phyloP scores from a whole-genome alignment of 2,888 invertebrate species.

The Girardia tigrina region DNA sequence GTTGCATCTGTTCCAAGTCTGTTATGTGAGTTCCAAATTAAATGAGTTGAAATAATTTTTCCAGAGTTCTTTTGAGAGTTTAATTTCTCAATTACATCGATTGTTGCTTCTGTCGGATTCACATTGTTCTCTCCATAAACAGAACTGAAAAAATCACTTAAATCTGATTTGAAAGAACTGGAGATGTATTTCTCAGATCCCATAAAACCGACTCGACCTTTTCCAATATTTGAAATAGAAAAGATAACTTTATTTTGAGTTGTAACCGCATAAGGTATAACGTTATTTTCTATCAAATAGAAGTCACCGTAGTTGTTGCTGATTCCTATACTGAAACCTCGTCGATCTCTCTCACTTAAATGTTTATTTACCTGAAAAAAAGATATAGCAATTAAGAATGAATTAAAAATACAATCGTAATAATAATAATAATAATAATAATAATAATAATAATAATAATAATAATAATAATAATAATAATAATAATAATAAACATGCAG shows the following conservation, averaged over 20 bases:
- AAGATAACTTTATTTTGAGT: not conserved
- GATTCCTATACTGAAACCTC: not conserved
- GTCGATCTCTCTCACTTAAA: not conserved
- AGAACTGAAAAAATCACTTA: not conserved
- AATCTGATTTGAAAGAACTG: not conserved
- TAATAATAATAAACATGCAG: too few relatives aligned
- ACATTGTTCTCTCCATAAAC: not conserved
- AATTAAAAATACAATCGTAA: too few relatives aligned
- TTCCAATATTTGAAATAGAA: not conserved
- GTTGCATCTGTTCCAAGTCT: not conserved
- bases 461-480: too few relatives aligned
- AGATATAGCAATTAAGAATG: too few relatives aligned
- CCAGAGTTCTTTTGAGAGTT: not conserved
- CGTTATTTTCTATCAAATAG: not conserved
- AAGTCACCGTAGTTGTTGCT: not conserved
- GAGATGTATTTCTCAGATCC: not conserved
- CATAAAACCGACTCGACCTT: not conserved
- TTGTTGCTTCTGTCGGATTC: not conserved
- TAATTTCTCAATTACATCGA: not conserved
- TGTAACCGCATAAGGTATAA: not conserved
- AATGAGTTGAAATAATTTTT: not conserved
- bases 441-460: too few relatives aligned
- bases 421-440: too few relatives aligned
- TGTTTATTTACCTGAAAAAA: not conserved
- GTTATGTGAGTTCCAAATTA: not conserved